A percentile compares a stretch with the other conserved stretches of the same genome.
These are phyloP conservation scores for Crocidura indochinensis DNA, from an alignment of 2,797 vertebrate species.

Conservation along the genomic window DNA sequence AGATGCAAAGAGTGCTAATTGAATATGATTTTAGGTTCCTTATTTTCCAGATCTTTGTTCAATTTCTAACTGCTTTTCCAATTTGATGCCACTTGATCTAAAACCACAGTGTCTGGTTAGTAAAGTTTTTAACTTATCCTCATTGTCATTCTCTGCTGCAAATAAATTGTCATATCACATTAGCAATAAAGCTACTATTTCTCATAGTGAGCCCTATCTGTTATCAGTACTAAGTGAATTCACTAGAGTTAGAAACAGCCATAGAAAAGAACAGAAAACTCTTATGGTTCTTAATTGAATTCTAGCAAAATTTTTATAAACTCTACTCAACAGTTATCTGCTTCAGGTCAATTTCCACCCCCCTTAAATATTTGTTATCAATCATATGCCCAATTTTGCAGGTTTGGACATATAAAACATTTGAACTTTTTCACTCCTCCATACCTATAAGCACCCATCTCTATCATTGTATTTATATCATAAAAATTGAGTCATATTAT, in stretches of 20 bases:
- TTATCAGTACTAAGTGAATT: conserved; percentile 17
- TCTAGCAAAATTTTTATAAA: conserved; percentile 44
- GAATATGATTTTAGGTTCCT: neutral
- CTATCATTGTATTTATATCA: neutral
- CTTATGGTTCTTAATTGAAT: conserved; percentile 33
- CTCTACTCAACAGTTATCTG: conserved; percentile 9
- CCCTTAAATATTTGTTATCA: conserved; percentile 38
- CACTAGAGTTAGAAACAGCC: neutral
- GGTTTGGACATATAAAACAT: neutral
- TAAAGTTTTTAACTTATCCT: neutral
- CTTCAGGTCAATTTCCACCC: conserved; percentile 5
- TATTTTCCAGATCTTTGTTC: neutral
- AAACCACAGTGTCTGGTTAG: neutral
- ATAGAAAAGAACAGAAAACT: neutral
- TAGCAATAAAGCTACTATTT: conserved; percentile 26
- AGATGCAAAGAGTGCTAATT: neutral
- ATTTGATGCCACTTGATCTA: neutral
- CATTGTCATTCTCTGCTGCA: conserved; percentile 19
- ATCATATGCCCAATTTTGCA: conserved; percentile 38
- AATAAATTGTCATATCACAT: neutral
- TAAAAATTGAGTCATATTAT: conserved; percentile 19
- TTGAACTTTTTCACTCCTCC: neutral
- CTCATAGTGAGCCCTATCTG: neutral
- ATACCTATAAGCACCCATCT: neutral
- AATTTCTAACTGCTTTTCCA: conserved; percentile 17